Evolutionary conservation across 1,140 invertebrate genomes (phyloP), one percentile per base, ranked within the genome.

Genomic region (Eupeodes corollae): DNA sequence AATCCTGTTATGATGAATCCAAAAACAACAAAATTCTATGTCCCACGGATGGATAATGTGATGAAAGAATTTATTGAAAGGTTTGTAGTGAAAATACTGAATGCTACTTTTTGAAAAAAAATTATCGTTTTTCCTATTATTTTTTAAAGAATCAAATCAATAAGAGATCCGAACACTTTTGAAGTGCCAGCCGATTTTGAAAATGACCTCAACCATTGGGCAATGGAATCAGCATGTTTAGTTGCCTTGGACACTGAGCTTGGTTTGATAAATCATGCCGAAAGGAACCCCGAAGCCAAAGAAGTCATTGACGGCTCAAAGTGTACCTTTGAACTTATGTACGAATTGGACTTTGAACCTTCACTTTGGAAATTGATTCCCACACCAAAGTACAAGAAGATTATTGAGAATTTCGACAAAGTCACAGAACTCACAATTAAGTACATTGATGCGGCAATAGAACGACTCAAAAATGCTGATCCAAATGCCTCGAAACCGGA

Each of bases 231-330:
- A 2, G 79, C 83, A 9, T 77, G 71, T 2, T 61, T 75, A 5
- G 74, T 86, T 5, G 79, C 79, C 16, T 62, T 85, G 41, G 79
- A 84, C 13, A 72, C 70, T 12, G 68, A 80, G n/a, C 61, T 86
- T 3, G 79, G 77, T 18, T 80, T 79, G 48, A 65, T 84, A 6
- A 61, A 73, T 33, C 48, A 60, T 0, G 67, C 75, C 6, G 14
- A 21, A 13, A 32, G 31, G 12, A 13, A 14, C 15, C 16, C 14
- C 12, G 30, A 43, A 13, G 42, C 42, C 2, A 13, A 43, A n/a
- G 9, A 43, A 14, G 8, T 43, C 13, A 43, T 43, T 14, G 21
- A 26, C 8, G 21, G 21, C 3, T 26, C 21, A 3, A 26, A 26
- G 21, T 26, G 8, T 26, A 26, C 21, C 8, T 26, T 26, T 26